phyloP scores from a whole-genome alignment of 2,888 invertebrate species.

The Heliothis peltigera region DNA sequence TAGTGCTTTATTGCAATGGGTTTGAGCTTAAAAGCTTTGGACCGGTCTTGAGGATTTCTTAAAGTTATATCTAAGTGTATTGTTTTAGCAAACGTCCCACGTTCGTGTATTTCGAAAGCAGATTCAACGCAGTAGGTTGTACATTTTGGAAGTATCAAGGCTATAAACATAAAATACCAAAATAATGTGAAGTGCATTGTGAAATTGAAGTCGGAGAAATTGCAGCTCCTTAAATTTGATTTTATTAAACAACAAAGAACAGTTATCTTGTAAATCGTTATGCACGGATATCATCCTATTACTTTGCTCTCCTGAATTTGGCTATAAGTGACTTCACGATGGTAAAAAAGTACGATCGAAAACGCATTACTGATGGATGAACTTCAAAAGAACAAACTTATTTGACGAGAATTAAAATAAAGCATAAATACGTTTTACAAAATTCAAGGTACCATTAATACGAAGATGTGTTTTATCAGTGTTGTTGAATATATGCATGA shows the following conservation, averaged over 20 bases:
- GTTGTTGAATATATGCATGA: constrained; percentile 14
- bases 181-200: constrained; percentile 27
- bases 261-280: constrained; percentile 15
- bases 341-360: too few relatives aligned
- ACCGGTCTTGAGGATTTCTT: constrained; percentile 16
- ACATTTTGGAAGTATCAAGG: constrained; percentile 32
- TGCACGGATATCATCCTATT: not conserved
- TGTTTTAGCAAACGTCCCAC: constrained; percentile 50
- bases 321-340: too few relatives aligned
- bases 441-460: not conserved
- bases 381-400: too few relatives aligned
- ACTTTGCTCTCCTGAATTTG: too few relatives aligned
- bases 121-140: constrained; percentile 15
- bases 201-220: constrained; percentile 39
- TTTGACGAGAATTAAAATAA: not conserved
- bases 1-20: constrained; percentile 30
- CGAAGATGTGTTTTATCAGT: constrained; percentile 35
- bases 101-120: constrained; percentile 51
- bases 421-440: not conserved
- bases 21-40: constrained; percentile 26
- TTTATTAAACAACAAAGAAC: constrained; percentile 1
- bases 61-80: constrained; percentile 23
- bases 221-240: constrained; percentile 16
- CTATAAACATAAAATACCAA: constrained; percentile 22
- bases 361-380: too few relatives aligned